Base-by-base conservation (phyloP, 2,113 vertebrate genomes). In the Apodemus speciosus region DNA sequence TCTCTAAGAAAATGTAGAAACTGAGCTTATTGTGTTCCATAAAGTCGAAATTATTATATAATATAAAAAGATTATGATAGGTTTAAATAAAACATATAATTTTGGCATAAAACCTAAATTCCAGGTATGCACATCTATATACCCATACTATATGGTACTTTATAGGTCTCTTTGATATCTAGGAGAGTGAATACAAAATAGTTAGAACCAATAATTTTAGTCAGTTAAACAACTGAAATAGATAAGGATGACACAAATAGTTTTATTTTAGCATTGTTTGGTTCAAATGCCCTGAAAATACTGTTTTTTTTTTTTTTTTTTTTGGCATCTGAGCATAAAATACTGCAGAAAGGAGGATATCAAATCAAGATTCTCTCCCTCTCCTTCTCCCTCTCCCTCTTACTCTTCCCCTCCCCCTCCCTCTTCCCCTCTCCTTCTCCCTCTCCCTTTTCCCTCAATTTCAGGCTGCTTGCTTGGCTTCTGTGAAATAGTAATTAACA, bases 151-250 rank as follows among this genome's bases (percentile, higher is more conserved):
- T 46, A 88, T 69, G 75, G 86, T 85, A 14, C 73, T 92, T 94
- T 91, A 7, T 21, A 88, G 13, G 20, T 86, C 40, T 85, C 56
- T 49, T 71, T 76, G 3, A 69, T 81, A 38, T 76, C 58, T 94
- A 93, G 75, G 60, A 85, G 62, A 32, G 6, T 92, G 49, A 92
- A 95, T 88, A 30, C 88, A 32, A 40, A 13, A 88, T 1, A 53
- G 25, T 88, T 73, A 81, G 6, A 85, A 93, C 43, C 85, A 94
- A 90, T 94, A 94, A 94, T 95, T 95, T 93, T 40, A 83, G 27
- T 81, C 20, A 92, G 56, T 27, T 40, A 85, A 90, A 88, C 40
- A 93, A 93, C 16, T 86, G 9, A 93, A 94, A 92, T 88, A 73
- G 43, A 92, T 85, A 77, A 90, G 13, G 1, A 92, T 18, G 30